phyloP scores from a whole-genome alignment of 2,797 vertebrate species.

The Remorina albescens region DNA sequence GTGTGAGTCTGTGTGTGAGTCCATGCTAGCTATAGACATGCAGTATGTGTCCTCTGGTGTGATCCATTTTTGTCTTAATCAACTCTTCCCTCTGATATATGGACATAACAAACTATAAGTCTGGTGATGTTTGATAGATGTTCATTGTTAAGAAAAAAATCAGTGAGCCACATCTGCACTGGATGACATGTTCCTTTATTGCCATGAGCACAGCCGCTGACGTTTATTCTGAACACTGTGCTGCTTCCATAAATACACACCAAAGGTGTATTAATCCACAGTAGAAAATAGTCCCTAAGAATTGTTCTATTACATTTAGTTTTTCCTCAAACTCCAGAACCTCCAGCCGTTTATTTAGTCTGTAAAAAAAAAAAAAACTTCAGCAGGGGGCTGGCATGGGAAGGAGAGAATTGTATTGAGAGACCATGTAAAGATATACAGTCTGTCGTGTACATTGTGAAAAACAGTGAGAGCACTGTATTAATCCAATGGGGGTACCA shows the following conservation, averaged over 20 bases:
- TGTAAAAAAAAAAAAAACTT: neutral
- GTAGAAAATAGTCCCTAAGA: neutral
- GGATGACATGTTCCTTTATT: neutral
- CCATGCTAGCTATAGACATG: constrained; percentile 7
- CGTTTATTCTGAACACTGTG: neutral
- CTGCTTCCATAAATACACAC: neutral
- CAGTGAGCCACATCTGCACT: neutral
- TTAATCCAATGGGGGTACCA: neutral
- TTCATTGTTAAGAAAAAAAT: neutral
- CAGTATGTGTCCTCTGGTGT: constrained; percentile 25
- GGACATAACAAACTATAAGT: neutral
- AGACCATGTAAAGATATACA: neutral
- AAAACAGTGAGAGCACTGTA: neutral
- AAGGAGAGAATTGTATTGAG: neutral
- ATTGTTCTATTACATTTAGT: neutral
- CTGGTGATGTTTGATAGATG: neutral
- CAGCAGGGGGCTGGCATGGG: fast-evolving
- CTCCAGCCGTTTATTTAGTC: neutral
- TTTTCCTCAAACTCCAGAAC: neutral
- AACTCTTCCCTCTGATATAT: constrained; percentile 17
- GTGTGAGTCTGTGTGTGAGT: constrained; percentile 29
- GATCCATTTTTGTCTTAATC: constrained; percentile 31
- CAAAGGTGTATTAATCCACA: neutral
- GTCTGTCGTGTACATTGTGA: neutral
- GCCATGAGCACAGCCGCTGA: neutral